Evolutionary conservation across 2,888 invertebrate species (phyloP).

Genomic region (Tiliacea citrago): DNA sequence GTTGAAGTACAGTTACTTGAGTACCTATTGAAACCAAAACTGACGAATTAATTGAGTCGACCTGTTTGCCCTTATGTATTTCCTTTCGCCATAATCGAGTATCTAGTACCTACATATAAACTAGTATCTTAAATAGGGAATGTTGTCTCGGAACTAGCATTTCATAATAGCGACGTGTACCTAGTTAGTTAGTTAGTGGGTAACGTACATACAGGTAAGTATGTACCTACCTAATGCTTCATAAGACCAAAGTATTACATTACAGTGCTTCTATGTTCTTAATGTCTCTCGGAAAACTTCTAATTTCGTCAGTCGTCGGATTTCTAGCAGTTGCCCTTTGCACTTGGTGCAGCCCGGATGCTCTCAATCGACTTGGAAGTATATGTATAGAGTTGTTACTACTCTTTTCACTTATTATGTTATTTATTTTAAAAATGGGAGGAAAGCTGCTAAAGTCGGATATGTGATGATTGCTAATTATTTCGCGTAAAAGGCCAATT

Average conservation of each 20-base stretch:
- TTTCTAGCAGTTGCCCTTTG: too few relatives aligned
- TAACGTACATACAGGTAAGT: not conserved
- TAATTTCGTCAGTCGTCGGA: too few relatives aligned
- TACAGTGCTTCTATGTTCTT: too few relatives aligned
- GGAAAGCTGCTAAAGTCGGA: too few relatives aligned
- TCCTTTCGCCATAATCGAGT: conserved; percentile 44
- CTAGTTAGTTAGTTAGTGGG: not conserved
- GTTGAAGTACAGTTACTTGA: not conserved
- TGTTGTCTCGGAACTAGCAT: conserved; percentile 52
- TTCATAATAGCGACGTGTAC: conserved; percentile 39
- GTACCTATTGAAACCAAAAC: conserved; percentile 1
- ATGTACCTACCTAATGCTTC: not conserved
- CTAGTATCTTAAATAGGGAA: conserved; percentile 44
- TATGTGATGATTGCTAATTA: too few relatives aligned
- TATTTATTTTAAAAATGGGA: too few relatives aligned
- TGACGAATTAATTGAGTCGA: conserved; percentile 37
- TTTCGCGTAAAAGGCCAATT: too few relatives aligned
- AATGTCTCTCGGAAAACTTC: too few relatives aligned
- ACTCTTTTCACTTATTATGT: too few relatives aligned
- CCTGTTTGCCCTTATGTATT: conserved; percentile 41
- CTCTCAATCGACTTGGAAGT: too few relatives aligned
- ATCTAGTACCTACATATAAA: conserved; percentile 19
- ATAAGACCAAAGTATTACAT: not conserved
- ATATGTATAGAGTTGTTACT: too few relatives aligned
- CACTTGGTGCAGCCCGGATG: too few relatives aligned